A percentile compares a stretch with the other conserved stretches of the same genome.
Evolutionary conservation across 2,888 invertebrate genomes (phyloP).

Genomic region (Epsilonema sp.): DNA sequence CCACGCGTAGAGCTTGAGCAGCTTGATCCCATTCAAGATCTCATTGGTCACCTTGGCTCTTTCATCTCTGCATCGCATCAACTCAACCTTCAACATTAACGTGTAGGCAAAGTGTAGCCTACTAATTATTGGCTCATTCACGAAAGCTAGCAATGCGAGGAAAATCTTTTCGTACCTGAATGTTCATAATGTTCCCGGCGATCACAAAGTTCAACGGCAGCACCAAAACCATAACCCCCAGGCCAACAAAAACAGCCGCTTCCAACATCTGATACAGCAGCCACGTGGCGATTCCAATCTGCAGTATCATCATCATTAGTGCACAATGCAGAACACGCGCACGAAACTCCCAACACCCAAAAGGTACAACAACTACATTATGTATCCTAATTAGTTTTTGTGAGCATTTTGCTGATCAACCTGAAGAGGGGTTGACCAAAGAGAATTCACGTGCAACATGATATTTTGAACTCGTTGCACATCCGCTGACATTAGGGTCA

Average conservation of each 20-base stretch:
- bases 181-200: neutral
- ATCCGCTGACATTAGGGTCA: slow-evolving; percentile 38
- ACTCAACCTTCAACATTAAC: slow-evolving; percentile 45
- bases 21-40: slow-evolving; percentile 70
- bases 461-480: slow-evolving; percentile 25
- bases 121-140: no score
- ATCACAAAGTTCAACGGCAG: slow-evolving; percentile 35
- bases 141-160: no score
- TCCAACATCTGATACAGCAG: slow-evolving; percentile 35
- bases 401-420: no score
- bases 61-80: slow-evolving; percentile 83
- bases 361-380: no score
- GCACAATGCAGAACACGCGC: no score
- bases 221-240: slow-evolving; percentile 72
- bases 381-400: no score
- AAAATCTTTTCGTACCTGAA: neutral
- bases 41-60: slow-evolving; percentile 81
- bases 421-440: slow-evolving; percentile 20
- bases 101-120: no score
- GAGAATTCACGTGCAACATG: slow-evolving; percentile 13
- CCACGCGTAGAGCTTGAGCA: slow-evolving; percentile 38
- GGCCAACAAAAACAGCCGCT: slow-evolving; percentile 64
- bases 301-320: no score
- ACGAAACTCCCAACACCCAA: no score
- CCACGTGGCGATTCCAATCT: slow-evolving; percentile 8